These are phyloP conservation scores for Cyphomyrus plagiostoma DNA, from an alignment of 2,113 vertebrate genomes.

Conservation along the genomic window DNA sequence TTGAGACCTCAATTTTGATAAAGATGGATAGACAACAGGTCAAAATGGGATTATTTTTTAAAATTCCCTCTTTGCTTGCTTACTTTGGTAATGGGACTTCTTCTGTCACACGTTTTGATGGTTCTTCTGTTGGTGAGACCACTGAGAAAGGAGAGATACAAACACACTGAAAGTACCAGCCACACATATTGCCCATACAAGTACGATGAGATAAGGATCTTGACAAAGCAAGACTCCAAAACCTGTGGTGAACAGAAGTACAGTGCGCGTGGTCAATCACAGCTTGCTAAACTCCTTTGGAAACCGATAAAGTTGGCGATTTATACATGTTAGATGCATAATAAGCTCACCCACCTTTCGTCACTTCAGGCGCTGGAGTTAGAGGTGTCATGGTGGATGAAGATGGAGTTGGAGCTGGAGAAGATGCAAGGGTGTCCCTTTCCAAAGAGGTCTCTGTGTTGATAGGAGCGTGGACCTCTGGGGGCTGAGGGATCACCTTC, in stretches of 20 bases:
- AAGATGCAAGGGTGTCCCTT: constrained; percentile 24
- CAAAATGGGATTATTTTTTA: not conserved
- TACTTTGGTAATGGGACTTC: constrained; percentile 1
- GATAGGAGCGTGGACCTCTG: constrained; percentile 15
- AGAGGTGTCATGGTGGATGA: not conserved
- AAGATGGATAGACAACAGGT: not conserved
- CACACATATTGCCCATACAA: not conserved
- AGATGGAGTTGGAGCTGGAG: not conserved
- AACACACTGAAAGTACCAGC: not conserved
- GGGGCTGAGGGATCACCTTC: constrained; percentile 61
- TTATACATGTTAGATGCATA: not conserved
- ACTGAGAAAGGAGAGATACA: not conserved
- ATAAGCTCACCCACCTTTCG: not conserved
- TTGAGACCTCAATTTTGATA: not conserved
- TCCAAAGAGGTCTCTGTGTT: constrained; percentile 20
- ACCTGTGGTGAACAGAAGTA: not conserved
- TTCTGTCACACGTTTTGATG: not conserved
- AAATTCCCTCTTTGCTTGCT: not conserved
- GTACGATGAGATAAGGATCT: not conserved
- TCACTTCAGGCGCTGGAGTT: not conserved
- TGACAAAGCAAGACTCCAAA: not conserved
- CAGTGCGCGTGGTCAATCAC: not conserved
- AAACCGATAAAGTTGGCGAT: not conserved
- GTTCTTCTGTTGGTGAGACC: not conserved
- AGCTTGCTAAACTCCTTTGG: not conserved